Conservation (phyloP, 2,113 vertebrate species). For the Myxocyprinus asiaticus region DNA sequence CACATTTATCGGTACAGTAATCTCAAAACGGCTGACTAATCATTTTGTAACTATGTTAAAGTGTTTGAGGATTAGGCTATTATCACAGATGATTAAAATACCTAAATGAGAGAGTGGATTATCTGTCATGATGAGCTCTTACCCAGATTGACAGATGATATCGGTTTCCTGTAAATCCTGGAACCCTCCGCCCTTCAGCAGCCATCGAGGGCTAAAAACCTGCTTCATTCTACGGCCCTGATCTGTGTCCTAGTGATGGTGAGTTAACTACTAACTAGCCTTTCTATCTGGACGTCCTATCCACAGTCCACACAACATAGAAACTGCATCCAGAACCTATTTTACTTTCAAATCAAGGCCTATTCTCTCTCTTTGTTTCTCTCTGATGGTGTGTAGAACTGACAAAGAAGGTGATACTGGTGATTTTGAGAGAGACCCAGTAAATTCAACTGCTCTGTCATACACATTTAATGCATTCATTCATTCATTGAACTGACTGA, state of each 20-base stretch:
- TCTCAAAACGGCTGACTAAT: too few relatives aligned
- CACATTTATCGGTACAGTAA: too few relatives aligned
- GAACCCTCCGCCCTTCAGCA: slow-evolving; percentile 45
- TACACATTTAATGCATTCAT: neutral
- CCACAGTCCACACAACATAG: slow-evolving; percentile 1
- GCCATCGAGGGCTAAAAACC: slow-evolving; percentile 60
- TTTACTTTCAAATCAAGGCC: neutral
- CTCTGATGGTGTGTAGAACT: slow-evolving; percentile 19
- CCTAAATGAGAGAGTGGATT: neutral
- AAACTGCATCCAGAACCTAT: neutral
- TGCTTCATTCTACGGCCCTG: slow-evolving; percentile 45
- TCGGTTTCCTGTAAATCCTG: slow-evolving; percentile 52
- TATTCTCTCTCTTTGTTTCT: slow-evolving; percentile 4
- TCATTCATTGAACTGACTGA: too few relatives aligned
- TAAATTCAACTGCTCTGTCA: slow-evolving; percentile 63
- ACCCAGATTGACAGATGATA: slow-evolving; percentile 73
- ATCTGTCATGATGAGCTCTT: slow-evolving; percentile 53
- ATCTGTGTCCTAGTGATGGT: neutral
- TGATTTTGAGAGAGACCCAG: slow-evolving; percentile 64
- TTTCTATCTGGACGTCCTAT: too few relatives aligned
- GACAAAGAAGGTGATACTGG: slow-evolving; percentile 37
- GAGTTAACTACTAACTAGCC: too few relatives aligned
- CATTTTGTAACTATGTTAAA: too few relatives aligned
- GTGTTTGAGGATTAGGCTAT: too few relatives aligned
- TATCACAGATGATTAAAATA: too few relatives aligned